Evolutionary conservation across 2,113 vertebrate species (phyloP), one percentile per base, ranked within the genome.

Genomic region (Herpetotheres cachinnans): DNA sequence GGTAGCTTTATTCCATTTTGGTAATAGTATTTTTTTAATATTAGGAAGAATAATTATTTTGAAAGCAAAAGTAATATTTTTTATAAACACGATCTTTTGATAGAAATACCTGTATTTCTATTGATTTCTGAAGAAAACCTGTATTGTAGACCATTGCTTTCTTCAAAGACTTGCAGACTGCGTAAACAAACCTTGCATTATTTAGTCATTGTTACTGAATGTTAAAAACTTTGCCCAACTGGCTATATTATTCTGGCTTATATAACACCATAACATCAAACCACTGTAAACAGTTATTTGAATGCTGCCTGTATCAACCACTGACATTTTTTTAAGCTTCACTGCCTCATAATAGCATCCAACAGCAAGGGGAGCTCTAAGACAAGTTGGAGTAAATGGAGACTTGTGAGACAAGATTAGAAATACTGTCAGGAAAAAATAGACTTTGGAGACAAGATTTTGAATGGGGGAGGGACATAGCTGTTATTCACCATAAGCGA

Each of bases 341-440:
- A 34, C 36, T 6, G 20, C 69, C 73, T 94, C 82, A 4, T 93
- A 82, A 76, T 63, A 72, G 44, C 69, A 72, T 93, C 49, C 24
- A 92, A 95, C 97, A 97, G 92, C 95, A 96, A 96, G 97, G 92
- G 94, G 97, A 97, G 95, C 95, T 97, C 93, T 96, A 97, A 86
- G 92, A 94, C 76, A 96, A 94, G 56, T 91, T 77, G 95, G 92
- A 96, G 44, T 86, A 86, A 95, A 83, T 7, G 89, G 34, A 86
- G 88, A 63, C 9, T 82, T 81, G 13, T 71, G 61, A 77, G 44
- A 44, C 42, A 78, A 54, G 24, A 50, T 86, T 77, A 86, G 38
- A 94, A 91, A 92, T 81, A 11, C 24, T 79, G 36, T n/a, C 65
- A 79, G 46, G 49, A 84, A 65, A 79, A 95, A 6, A 70, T 0